Percentiles rank a stretch among this genome's conserved stretches.
These are phyloP conservation scores for Ips nitidus DNA, from an alignment of 1,140 invertebrate species.

Conservation along the genomic window DNA sequence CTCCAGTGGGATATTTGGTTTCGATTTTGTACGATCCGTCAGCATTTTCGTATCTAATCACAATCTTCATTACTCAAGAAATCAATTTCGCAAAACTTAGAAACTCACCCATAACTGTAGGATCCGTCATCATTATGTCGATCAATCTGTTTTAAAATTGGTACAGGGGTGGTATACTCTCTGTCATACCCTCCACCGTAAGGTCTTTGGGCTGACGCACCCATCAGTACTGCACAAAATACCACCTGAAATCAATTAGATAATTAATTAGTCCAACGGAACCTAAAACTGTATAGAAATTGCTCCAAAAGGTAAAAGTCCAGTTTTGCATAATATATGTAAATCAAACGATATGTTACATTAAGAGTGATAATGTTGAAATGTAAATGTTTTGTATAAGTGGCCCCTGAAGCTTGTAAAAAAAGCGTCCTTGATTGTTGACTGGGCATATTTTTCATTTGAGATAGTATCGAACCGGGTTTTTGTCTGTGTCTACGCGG, in stretches of 20 bases:
- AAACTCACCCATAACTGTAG: constrained; percentile 71
- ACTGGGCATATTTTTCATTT: constrained; percentile 5
- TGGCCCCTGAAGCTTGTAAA: constrained; percentile 6
- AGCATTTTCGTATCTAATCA: constrained; percentile 70
- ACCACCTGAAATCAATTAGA: constrained; percentile 43
- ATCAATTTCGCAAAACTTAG: background rate
- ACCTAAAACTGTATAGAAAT: no score
- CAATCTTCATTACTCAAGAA: background rate
- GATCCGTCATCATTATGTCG: constrained; percentile 82
- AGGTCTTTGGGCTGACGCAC: constrained; percentile 39
- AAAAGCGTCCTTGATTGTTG: constrained; percentile 14
- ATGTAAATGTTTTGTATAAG: constrained; percentile 19
- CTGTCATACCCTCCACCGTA: constrained; percentile 32
- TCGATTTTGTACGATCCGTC: constrained; percentile 93
- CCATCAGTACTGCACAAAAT: constrained; percentile 38
- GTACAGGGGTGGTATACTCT: constrained; percentile 63
- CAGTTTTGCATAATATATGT: no score
- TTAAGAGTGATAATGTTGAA: no score
- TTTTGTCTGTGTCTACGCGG: no score
- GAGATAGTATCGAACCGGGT: no score
- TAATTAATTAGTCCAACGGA: constrained; percentile 1
- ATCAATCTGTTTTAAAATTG: constrained; percentile 72
- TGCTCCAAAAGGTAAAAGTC: no score
- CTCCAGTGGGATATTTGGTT: constrained; percentile 78
- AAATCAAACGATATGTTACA: no score